A percentile compares a stretch with the other conserved stretches of the same genome.
Evolutionary conservation across 1,140 invertebrate genomes (phyloP).

Genomic region (Aphis gossypii): DNA sequence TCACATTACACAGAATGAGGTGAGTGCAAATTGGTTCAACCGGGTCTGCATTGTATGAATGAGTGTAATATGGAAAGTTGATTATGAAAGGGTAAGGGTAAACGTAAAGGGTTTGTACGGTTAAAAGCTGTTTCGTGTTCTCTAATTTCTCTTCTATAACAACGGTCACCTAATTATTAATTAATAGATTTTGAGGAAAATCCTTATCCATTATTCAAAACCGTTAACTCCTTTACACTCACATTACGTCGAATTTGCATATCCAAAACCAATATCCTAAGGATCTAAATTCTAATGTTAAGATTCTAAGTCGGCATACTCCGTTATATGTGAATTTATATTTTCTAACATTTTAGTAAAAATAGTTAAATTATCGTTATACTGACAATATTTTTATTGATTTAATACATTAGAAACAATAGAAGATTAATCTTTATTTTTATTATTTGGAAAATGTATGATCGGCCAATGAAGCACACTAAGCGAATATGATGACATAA

Average conservation of each 20-base stretch:
- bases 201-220: conserved; percentile 49
- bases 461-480: too few species aligned
- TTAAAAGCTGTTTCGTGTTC: conserved; percentile 52
- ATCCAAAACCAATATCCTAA: background rate
- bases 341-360: background rate
- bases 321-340: background rate
- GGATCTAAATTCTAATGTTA: background rate
- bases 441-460: too few species aligned
- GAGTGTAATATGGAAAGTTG: background rate
- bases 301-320: background rate
- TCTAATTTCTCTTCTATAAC: conserved; percentile 36
- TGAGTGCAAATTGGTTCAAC: background rate
- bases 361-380: too few species aligned
- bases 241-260: background rate
- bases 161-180: conserved; percentile 41
- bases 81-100: background rate
- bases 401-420: too few species aligned
- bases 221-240: conserved; percentile 2
- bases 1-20: background rate
- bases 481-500: too few species aligned
- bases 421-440: too few species aligned
- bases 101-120: background rate
- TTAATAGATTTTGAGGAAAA: conserved; percentile 38
- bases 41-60: background rate
- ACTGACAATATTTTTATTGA: too few species aligned